phyloP scores from a whole-genome alignment of 2,113 vertebrate genomes.

The Pterophyllum scalare region DNA sequence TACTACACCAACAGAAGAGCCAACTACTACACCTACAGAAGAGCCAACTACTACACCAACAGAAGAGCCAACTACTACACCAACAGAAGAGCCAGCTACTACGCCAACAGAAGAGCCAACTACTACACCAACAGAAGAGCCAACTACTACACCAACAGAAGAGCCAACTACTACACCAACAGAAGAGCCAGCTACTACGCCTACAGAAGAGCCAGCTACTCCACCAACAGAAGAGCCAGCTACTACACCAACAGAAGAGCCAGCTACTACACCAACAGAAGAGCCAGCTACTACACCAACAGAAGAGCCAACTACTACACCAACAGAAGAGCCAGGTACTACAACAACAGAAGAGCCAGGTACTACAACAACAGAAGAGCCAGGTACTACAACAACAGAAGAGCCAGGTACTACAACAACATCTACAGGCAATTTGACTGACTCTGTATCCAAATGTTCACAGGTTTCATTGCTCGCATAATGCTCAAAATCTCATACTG shows the following conservation, averaged over 20 bases:
- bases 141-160: not conserved
- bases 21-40: no score
- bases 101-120: no score
- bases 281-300: no score
- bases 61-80: no score
- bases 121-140: no score
- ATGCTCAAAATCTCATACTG: not conserved
- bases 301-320: rapidly evolving
- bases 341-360: no score
- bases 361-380: no score
- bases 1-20: not conserved
- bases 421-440: not conserved
- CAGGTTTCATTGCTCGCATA: not conserved
- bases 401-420: rapidly evolving
- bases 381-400: not conserved
- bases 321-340: no score
- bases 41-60: no score
- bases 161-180: rapidly evolving
- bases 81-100: not conserved
- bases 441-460: not conserved
- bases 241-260: no score
- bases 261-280: not conserved
- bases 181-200: no score
- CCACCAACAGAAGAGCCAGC: rapidly evolving
- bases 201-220: no score